Evolutionary conservation across 2,797 vertebrate genomes (phyloP).

Genomic region (Gambelia wislizenii): DNA sequence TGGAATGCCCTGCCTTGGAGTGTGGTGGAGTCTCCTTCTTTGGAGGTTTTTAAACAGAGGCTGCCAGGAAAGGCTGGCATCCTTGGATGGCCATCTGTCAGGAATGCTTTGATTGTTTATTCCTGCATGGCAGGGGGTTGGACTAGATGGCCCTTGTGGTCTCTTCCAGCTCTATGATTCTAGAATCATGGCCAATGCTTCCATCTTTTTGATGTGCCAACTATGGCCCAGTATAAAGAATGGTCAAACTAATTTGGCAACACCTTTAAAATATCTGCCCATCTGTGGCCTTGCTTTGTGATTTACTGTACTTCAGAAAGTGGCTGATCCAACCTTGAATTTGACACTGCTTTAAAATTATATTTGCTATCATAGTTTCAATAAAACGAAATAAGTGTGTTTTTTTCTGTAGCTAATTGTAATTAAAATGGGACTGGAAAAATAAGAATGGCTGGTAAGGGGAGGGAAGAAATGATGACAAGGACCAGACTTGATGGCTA

Average conservation of each 20-base stretch:
- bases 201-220: neutral
- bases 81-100: too few relatives aligned
- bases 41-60: too few relatives aligned
- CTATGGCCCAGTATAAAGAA: neutral
- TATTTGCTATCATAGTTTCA: neutral
- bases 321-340: neutral
- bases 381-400: neutral
- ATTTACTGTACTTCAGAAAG: neutral
- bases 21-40: too few relatives aligned
- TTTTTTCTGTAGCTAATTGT: neutral
- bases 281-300: too few relatives aligned
- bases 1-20: too few relatives aligned
- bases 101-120: too few relatives aligned
- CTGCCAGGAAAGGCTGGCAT: too few relatives aligned
- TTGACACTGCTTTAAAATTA: neutral
- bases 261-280: neutral
- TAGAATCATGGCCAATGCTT: neutral
- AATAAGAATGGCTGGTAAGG: neutral
- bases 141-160: too few relatives aligned
- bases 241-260: neutral
- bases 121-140: too few relatives aligned
- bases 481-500: conserved; percentile 13
- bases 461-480: neutral
- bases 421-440: neutral
- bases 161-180: too few relatives aligned